Evolutionary conservation across 2,113 vertebrate genomes (phyloP).

Genomic region (Lanius collurio): DNA sequence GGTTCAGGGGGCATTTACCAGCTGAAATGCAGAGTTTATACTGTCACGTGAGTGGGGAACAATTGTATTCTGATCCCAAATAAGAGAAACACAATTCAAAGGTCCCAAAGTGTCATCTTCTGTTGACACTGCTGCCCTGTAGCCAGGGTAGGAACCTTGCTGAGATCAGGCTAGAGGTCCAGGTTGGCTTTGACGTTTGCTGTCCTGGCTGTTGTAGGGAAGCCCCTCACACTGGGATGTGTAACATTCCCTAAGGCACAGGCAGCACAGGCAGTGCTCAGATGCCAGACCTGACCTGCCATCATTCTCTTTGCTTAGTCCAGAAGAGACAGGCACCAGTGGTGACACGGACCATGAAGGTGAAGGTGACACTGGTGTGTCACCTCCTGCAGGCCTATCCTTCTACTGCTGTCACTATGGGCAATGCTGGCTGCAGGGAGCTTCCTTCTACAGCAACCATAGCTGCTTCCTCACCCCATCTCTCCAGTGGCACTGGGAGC

Average conservation of each 20-base stretch:
- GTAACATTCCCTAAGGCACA: not conserved
- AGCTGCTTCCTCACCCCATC: not conserved
- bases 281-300: not conserved
- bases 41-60: not conserved
- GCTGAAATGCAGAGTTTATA: not conserved
- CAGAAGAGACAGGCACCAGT: not conserved
- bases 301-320: not conserved
- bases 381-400: not conserved
- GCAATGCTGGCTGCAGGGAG: not conserved
- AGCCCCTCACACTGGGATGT: fast-evolving
- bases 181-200: not conserved
- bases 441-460: not conserved
- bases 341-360: not conserved
- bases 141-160: not conserved
- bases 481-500: not conserved
- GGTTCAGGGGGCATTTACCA: not conserved
- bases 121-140: not conserved
- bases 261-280: fast-evolving
- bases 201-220: not conserved
- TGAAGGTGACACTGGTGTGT: not conserved
- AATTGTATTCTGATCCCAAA: not conserved
- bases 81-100: not conserved
- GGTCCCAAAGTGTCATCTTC: not conserved
- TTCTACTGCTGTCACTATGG: not conserved
- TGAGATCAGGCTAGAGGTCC: not conserved